Conservation (phyloP, 2,113 vertebrate genomes). For the Dunckerocampus dactyliophorus region DNA sequence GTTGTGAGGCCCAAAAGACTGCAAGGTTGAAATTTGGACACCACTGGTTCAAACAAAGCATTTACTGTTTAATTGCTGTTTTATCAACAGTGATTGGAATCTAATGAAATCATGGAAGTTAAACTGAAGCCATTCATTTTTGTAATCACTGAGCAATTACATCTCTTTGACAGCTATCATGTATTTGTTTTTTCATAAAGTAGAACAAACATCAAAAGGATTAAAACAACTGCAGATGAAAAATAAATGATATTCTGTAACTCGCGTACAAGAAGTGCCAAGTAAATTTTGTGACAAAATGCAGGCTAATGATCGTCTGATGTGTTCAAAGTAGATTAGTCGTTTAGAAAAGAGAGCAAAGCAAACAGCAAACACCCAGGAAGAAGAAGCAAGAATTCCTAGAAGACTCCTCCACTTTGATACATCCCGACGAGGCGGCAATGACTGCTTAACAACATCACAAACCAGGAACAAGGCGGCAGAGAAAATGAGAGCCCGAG, state of each 20-base stretch:
- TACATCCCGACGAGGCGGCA: constrained; percentile 22
- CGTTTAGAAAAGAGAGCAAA: not conserved
- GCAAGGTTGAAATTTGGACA: no score
- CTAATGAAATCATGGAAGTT: no score
- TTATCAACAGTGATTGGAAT: no score
- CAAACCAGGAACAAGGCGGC: constrained; percentile 18
- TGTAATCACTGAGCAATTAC: no score
- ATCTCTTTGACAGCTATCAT: no score
- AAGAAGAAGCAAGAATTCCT: constrained; percentile 1
- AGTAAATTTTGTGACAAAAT: not conserved
- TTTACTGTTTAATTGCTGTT: no score
- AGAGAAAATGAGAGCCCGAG: constrained; percentile 25
- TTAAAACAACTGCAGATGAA: no score
- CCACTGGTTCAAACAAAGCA: no score
- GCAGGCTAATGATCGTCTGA: not conserved
- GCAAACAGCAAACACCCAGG: not conserved
- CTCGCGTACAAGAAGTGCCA: not conserved
- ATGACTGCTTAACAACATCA: constrained; percentile 14
- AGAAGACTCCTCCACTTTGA: constrained; percentile 26
- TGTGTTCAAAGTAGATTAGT: constrained; percentile 2
- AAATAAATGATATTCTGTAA: not conserved
- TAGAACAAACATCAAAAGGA: not conserved
- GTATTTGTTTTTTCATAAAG: not conserved
- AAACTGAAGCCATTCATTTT: no score
- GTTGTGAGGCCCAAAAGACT: no score